Conservation (phyloP, 2,797 vertebrate genomes). For the Phalloptychus januarius region DNA sequence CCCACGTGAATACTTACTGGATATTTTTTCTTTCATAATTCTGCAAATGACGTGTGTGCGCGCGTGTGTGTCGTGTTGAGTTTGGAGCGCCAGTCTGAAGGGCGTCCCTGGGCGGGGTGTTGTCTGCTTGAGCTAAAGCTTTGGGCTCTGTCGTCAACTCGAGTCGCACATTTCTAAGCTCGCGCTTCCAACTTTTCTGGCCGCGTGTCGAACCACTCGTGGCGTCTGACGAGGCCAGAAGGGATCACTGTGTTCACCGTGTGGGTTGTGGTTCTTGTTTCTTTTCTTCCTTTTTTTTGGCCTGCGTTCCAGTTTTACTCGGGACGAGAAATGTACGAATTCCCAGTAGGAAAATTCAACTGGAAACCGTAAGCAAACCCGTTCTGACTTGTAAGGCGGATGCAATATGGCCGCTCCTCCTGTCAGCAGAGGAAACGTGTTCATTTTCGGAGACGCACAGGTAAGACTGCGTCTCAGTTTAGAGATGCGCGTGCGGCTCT, state of each 20-base stretch:
- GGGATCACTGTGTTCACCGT: conserved; percentile 62
- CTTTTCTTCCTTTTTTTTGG: conserved; percentile 17
- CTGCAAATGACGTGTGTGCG: conserved; percentile 14
- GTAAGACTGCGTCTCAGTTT: too few species aligned
- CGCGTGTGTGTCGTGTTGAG: conserved; percentile 12
- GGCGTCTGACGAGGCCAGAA: conserved; percentile 35
- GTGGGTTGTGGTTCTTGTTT: conserved; percentile 34
- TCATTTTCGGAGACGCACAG: too few species aligned
- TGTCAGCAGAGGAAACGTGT: too few species aligned
- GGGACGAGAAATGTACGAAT: too few species aligned
- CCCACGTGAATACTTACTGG: conserved; percentile 49
- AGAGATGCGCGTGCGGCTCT: too few species aligned
- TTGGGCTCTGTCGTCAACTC: conserved; percentile 12
- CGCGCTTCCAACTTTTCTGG: conserved; percentile 63
- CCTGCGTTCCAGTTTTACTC: too few species aligned
- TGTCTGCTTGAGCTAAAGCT: conserved; percentile 9
- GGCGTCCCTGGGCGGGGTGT: conserved; percentile 8
- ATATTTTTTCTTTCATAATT: conserved; percentile 55
- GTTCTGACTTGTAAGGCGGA: too few species aligned
- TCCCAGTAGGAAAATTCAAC: too few species aligned
- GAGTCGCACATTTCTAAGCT: conserved; percentile 32
- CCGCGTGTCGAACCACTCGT: conserved; percentile 25
- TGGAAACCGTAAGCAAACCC: too few species aligned
- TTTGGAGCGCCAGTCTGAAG: conserved; percentile 9
- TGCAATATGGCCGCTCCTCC: too few species aligned